Conservation (phyloP, 1,140 invertebrate genomes). For the Saccostrea glomerata region DNA sequence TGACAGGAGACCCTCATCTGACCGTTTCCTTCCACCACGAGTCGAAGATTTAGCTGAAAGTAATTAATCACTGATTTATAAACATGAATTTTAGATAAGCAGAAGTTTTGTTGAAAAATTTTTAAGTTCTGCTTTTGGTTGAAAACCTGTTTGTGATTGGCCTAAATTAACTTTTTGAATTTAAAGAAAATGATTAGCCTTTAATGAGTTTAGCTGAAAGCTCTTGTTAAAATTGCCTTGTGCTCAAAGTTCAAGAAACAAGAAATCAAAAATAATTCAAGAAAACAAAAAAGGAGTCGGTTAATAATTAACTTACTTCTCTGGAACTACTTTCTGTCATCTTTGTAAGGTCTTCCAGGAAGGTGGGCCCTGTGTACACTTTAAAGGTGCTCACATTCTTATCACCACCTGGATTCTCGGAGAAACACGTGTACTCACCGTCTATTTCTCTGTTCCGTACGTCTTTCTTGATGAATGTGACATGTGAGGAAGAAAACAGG, state of each 20-base stretch:
- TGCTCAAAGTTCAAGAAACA: no score
- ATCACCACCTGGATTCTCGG: not conserved
- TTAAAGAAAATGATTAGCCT: no score
- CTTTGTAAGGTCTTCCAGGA: not conserved
- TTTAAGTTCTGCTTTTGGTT: not conserved
- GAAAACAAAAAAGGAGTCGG: not conserved
- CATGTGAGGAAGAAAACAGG: not conserved
- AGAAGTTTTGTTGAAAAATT: no score
- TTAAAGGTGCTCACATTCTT: not conserved
- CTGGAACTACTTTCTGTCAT: not conserved
- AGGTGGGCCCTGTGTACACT: not conserved
- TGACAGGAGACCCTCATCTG: constrained; percentile 5
- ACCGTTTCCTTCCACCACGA: not conserved
- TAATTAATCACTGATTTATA: not conserved
- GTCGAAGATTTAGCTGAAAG: not conserved
- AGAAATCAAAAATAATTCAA: no score
- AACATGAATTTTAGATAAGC: not conserved
- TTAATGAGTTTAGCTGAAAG: no score
- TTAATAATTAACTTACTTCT: not conserved
- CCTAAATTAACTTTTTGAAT: no score
- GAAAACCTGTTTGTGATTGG: not conserved
- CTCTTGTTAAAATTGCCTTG: no score
- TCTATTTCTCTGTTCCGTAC: constrained; percentile 1
- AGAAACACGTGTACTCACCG: not conserved
- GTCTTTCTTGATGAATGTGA: not conserved